Evolutionary conservation across 2,888 invertebrate species (phyloP), one percentile per base, ranked within the genome.

Genomic region (Geophilus truncorum): DNA sequence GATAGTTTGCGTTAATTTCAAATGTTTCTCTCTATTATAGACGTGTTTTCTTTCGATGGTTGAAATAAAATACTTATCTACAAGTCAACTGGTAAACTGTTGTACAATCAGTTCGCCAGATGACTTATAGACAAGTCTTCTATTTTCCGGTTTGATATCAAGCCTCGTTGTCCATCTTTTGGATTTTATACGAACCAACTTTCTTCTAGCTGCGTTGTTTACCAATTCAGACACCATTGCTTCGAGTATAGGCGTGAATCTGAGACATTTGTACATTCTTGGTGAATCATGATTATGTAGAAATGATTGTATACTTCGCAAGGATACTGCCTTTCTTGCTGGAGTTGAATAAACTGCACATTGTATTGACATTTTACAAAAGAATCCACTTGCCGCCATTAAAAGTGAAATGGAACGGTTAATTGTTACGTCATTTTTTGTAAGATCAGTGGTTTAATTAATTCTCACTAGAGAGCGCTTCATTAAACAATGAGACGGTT

Each of bases 121-220:
- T 12, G 79, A 25, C 18, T 79, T 79, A 21, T 79, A 79, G 1
- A 79, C 30, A 7, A 79, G 34, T 62, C 62, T 7, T 28, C 57
- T 62, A 18, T 79, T 62, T 5, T 15, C 23, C 1, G 51, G 57
- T 12, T 62, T 23, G 7, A 32, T 32, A 25, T 23, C 79, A 57
- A 79, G 23, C n/a, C 79, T 10, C 15, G 57, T 25, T 4, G 79
- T 62, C 79, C 79, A 79, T 28, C 79, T 79, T 62, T 79, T 79
- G 18, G 62, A 79, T 62, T 79, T 79, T 62, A 62, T 79, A 4
- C 79, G 21, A 28, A 79, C n/a, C 18, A 57, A 3, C 21, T 79
- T 79, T 21, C 79, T 10, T 30, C 62, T 79, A 9, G 28, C 79
- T 7, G 79, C 18, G 7, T 51, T 79, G 18, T 51, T 79, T 15